Base-by-base conservation (phyloP, 2,888 invertebrate genomes). In the Trypoxylon attenuatum region DNA sequence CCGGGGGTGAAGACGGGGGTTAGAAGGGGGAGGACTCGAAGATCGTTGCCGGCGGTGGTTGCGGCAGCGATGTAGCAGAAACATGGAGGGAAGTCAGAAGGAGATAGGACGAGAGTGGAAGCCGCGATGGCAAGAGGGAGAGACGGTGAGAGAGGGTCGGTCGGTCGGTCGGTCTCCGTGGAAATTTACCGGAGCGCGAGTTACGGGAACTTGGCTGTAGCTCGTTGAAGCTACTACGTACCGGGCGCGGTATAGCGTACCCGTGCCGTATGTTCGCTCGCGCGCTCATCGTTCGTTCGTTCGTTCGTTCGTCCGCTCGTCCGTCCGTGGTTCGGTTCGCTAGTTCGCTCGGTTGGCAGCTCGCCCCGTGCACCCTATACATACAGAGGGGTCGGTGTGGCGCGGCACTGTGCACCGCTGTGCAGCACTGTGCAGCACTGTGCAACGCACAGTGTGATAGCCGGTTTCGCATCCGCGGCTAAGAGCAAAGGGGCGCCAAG, bases 161-260 rank as follows among this genome's bases (percentile, higher is more conserved):
- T n/a, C 13, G 33, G 33, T 13, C n/a, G 33, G 33, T 10, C 29
- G 10, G 29, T 8, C 75, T 70, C 76, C 70, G 78, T 76, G 83
- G 81, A 84, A 84, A 84, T 84, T 82, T 82, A 84, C 81, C 82
- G 79, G 75, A 81, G 82, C 82, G 81, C 84, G 80, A 84, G 81
- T 83, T 83, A 83, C 82, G 79, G 78, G 74, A 80, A 83, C 74
- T 82, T 82, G 80, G 70, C 76, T 78, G 77, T 82, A 73, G 75
- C 81, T 73, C 76, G 69, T 78, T 67, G 71, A 71, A 73, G 76
- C 72, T 55, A 51, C 65, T 65, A 68, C 43, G 53, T 33, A 27
- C 33, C n/a, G n/a, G 55, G 25, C 54, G 19, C 41, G 46, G 33
- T 23, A 33, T 27, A 45, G 33, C 23, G 18, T 46, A 43, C 22